phyloP scores from a whole-genome alignment of 1,140 invertebrate species.

The Lerema accius region DNA sequence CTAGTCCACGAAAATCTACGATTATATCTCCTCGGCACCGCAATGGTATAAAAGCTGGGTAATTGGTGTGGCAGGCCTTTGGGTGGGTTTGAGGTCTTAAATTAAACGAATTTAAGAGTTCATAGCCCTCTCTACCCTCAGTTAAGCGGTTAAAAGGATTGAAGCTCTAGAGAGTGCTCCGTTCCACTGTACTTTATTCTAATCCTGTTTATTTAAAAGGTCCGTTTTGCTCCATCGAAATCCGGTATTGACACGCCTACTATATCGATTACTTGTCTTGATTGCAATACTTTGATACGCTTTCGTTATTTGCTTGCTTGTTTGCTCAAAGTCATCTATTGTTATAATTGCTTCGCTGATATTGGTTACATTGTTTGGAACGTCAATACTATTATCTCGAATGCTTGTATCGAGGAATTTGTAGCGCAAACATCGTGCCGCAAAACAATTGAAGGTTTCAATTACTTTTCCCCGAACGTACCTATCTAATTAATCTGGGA shows the following conservation, averaged over 20 bases:
- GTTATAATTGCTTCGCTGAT: slow-evolving; percentile 1
- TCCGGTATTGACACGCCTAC: background rate
- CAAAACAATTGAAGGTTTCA: background rate
- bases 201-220: too few species aligned
- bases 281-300: too few species aligned
- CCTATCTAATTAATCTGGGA: background rate
- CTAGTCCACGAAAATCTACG: too few species aligned
- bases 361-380: background rate
- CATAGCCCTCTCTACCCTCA: background rate
- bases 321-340: background rate
- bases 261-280: background rate
- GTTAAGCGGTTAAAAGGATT: background rate
- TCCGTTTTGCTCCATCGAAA: too few species aligned
- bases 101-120: background rate
- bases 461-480: background rate
- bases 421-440: background rate
- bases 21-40: too few species aligned
- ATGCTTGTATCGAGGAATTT: background rate
- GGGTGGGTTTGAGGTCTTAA: background rate
- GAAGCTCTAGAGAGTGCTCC: background rate
- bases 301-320: background rate
- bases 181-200: background rate
- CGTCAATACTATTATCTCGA: background rate
- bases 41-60: too few species aligned
- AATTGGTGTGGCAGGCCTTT: too few species aligned